Evolutionary conservation across 2,113 vertebrate genomes (phyloP), one percentile per base, ranked within the genome.

Genomic region (Empidonax traillii): DNA sequence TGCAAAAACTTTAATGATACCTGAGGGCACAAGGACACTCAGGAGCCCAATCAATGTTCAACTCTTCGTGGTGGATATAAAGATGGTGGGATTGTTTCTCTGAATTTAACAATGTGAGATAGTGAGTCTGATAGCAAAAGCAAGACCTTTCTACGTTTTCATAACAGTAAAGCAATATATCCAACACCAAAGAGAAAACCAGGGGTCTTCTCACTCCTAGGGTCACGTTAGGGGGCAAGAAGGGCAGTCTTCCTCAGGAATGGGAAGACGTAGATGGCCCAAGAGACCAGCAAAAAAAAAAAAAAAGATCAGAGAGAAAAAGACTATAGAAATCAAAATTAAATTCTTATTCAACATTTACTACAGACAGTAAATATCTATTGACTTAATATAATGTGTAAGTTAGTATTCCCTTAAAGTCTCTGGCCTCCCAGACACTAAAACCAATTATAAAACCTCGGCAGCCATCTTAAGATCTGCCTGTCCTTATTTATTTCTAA

Each of bases 21-120:
- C 30, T 53, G 25, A 75, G 46, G 21, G 11, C 9, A 22, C 14
- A 68, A 52, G 74, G 76, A 46, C 15, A 8, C 8, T 43, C 2
- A 0, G 58, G 25, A 90, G 12, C 21, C 51, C 35, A 49, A 9
- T 5, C 0, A 0, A 22, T 35, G 12, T 4, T 76, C 53, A 39
- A 0, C 9, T 13, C 20, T 5, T n/a, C 2, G 0, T 58, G 33
- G 15, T 63, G 18, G 39, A 39, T 82, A 37, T 67, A 89, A 91
- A 85, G 52, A 72, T 12, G 37, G 28, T 65, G 51, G n/a, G 43
- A 82, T 24, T 52, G 24, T 93, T 90, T 91, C 58, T 87, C n/a
- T 76, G 44, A 79, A 74, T 76, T 51, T 82, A 37, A 77, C 90
- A 28, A 39, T 17, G 72, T 67, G 72, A 49, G 52, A 30, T 2